Evolutionary conservation across 2,797 vertebrate genomes (phyloP), one percentile per base, ranked within the genome.

Genomic region (Cyprinella venusta): DNA sequence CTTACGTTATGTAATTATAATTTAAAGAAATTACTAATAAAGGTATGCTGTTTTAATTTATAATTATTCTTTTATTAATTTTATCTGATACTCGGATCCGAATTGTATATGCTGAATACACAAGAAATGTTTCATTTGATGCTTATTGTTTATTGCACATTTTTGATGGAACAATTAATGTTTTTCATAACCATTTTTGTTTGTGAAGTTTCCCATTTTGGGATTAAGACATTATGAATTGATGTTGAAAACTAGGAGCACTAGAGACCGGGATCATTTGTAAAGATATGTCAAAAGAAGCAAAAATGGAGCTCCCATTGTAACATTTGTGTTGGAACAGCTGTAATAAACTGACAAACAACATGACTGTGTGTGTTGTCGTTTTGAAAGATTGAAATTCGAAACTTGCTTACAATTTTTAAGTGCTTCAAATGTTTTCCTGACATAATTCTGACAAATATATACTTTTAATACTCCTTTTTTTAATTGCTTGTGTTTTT

Each of bases 211-310:
- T 74, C 12, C 19, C 30, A 38, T 74, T 59, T 19, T 59, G 15
- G 21, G 5, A 59, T 42, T 24, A 21, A 63, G 54, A 9, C 79
- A 48, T 80, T 12, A 16, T 50, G 21, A 50, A 26, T 61, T 74
- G 21, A 74, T 50, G 19, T 12, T 79, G 6, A 68, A 54, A 33
- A 7, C 13, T 2, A 61, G 8, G 15, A 50, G 15, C 24, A 50
- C 8, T 21, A 63, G 16, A 81, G 48, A 72, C 19, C 9, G n/a
- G 26, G 40, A 61, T 81, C 10, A 52, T 81, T 64, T 50, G 15
- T 52, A 38, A 74, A 48, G n/a, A 81, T 50, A 12, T 72, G 42
- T 64, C 56, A 81, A 63, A 80, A 61, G 38, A 30, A 59, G 50
- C 45, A 79, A 50, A 69, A 69, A 30, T 52, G 13, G n/a, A 30